These are phyloP conservation scores for Tinea trinotella DNA, from an alignment of 2,888 invertebrate species.

Conservation along the genomic window DNA sequence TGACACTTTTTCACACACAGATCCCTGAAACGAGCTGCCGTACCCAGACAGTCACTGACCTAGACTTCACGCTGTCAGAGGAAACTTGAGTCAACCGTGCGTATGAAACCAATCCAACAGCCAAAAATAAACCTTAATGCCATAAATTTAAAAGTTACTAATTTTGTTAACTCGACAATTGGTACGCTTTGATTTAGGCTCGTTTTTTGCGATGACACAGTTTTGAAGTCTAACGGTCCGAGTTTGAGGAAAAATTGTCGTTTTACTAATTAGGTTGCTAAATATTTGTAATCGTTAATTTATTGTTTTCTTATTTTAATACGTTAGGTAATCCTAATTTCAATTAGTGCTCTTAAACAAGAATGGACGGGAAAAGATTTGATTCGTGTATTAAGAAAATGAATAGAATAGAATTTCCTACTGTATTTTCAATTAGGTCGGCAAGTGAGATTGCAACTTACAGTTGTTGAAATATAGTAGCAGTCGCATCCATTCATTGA, in stretches of 20 bases:
- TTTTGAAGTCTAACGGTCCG: slow-evolving; percentile 24
- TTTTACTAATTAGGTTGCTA: slow-evolving; percentile 1
- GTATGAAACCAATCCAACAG: slow-evolving; percentile 31
- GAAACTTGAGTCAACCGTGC: slow-evolving; percentile 41
- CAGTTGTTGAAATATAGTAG: no score
- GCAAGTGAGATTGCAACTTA: no score
- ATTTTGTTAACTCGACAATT: background rate
- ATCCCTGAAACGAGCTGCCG: slow-evolving; percentile 11
- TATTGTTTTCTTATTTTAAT: no score
- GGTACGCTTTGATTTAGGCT: slow-evolving; percentile 15
- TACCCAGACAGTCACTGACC: slow-evolving; percentile 40
- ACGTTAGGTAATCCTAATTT: no score
- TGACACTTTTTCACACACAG: slow-evolving; percentile 11
- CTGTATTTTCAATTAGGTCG: no score
- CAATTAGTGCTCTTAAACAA: no score
- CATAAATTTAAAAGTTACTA: background rate
- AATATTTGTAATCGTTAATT: background rate
- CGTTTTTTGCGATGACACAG: slow-evolving; percentile 16
- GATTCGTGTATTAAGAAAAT: no score
- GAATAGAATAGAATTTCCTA: no score
- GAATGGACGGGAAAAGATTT: no score
- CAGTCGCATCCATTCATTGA: no score
- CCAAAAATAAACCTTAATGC: slow-evolving; percentile 15
- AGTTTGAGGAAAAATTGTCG: slow-evolving; percentile 32
- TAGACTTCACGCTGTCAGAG: slow-evolving; percentile 31